Evolutionary conservation across 2,113 vertebrate species (phyloP).

Genomic region (Bos indicus): DNA sequence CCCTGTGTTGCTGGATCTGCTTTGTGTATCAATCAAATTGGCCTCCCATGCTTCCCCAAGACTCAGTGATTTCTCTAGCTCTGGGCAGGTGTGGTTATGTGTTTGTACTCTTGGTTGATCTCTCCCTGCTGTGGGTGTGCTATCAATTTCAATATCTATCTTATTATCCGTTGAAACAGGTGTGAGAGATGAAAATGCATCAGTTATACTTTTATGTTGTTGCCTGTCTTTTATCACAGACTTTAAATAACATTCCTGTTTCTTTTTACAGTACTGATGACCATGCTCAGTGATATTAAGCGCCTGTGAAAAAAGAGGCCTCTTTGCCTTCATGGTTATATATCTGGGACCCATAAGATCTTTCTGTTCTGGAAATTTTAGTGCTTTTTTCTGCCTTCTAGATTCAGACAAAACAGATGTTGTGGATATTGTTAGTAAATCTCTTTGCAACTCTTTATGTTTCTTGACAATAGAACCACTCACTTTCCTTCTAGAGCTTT

Average conservation of each 20-base stretch:
- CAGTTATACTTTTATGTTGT: neutral
- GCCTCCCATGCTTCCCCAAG: neutral
- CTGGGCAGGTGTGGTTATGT: neutral
- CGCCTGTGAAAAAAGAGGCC: neutral
- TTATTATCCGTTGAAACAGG: neutral
- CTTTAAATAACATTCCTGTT: neutral
- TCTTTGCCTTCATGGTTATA: neutral
- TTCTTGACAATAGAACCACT: neutral
- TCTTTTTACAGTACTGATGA: neutral
- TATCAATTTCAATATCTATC: neutral
- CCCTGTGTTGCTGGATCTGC: neutral
- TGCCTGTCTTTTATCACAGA: neutral
- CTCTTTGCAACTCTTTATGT: neutral
- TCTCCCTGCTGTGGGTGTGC: neutral
- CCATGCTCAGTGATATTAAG: neutral
- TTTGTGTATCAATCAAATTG: neutral
- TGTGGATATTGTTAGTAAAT: neutral
- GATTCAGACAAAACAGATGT: neutral
- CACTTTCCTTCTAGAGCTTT: neutral
- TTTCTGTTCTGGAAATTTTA: neutral
- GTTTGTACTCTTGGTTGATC: neutral
- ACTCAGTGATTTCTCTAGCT: neutral
- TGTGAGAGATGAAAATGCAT: neutral
- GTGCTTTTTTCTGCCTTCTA: neutral
- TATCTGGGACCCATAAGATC: neutral